Percentiles rank a stretch among this genome's conserved stretches.
Conservation (phyloP, 2,113 vertebrate species). For the Syngnathoides biaculeatus region DNA sequence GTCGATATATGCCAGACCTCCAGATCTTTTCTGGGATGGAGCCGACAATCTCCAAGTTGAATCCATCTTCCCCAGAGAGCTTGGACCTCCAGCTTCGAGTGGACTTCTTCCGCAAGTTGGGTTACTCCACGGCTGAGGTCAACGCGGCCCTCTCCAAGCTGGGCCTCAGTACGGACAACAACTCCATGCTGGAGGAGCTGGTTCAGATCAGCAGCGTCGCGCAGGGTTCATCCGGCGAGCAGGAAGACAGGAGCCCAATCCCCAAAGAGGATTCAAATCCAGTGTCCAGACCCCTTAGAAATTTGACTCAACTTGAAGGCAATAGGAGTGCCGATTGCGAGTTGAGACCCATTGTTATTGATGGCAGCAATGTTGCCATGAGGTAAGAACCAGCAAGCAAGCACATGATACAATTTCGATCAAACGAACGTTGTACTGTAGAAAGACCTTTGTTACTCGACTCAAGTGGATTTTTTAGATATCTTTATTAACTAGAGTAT, state of each 20-base stretch:
- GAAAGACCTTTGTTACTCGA: too few relatives aligned
- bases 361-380: slow-evolving; percentile 98
- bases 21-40: slow-evolving; percentile 51
- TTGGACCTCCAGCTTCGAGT: slow-evolving; percentile 79
- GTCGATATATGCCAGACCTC: slow-evolving; percentile 3
- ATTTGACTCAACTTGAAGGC: slow-evolving; percentile 46
- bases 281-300: slow-evolving; percentile 15
- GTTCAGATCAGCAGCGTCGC: slow-evolving; percentile 70
- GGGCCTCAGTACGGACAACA: slow-evolving; percentile 82
- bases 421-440: too few relatives aligned
- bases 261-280: slow-evolving; percentile 69
- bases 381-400: slow-evolving; percentile 69
- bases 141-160: slow-evolving; percentile 80
- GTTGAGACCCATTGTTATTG: slow-evolving; percentile 87
- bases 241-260: slow-evolving; percentile 55
- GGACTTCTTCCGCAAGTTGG: slow-evolving; percentile 92
- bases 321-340: slow-evolving; percentile 55
- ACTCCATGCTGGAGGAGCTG: slow-evolving; percentile 87
- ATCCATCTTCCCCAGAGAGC: slow-evolving; percentile 18
- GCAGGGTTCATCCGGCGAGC: slow-evolving; percentile 45
- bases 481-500: too few relatives aligned
- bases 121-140: slow-evolving; percentile 82
- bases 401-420: not conserved
- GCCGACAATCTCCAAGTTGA: slow-evolving; percentile 22
- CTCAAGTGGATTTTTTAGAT: too few relatives aligned